Evolutionary conservation across 2,888 invertebrate genomes (phyloP).

Genomic region (Scaptomyza cyrtandrae): DNA sequence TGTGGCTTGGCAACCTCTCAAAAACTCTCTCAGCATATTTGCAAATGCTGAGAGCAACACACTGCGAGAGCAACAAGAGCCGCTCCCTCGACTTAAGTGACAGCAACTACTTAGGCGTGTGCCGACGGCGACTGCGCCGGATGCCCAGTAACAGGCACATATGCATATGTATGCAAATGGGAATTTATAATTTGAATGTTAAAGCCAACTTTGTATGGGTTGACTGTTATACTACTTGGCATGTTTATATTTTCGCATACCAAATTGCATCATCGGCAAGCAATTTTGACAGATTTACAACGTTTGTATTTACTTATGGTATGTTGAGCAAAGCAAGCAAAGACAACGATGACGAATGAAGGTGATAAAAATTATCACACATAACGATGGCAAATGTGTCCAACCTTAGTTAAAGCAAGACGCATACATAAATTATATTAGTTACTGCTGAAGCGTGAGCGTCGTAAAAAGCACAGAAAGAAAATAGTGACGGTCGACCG

Average conservation of each 20-base stretch:
- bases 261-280: slow-evolving; percentile 69
- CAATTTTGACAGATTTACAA: slow-evolving; percentile 62
- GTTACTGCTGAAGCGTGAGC: slow-evolving; percentile 22
- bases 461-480: slow-evolving; percentile 32
- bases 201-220: slow-evolving; percentile 33
- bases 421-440: slow-evolving; percentile 18
- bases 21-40: slow-evolving; percentile 36
- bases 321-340: slow-evolving; percentile 15
- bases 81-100: slow-evolving; percentile 73
- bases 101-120: slow-evolving; percentile 69
- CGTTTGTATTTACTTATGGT: slow-evolving; percentile 12
- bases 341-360: slow-evolving; percentile 31
- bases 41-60: slow-evolving; percentile 25
- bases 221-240: slow-evolving; percentile 49
- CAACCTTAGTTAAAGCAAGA: slow-evolving; percentile 25
- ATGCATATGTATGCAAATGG: slow-evolving; percentile 12
- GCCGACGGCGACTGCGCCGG: slow-evolving; percentile 50
- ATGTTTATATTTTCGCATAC: slow-evolving; percentile 44
- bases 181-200: slow-evolving; percentile 39
- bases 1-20: slow-evolving; percentile 28
- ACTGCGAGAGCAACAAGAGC: slow-evolving; percentile 33
- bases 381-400: slow-evolving; percentile 37
- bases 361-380: slow-evolving; percentile 64
- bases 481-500: slow-evolving; percentile 47
- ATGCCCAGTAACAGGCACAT: slow-evolving; percentile 27